Evolutionary conservation across 2,797 vertebrate species (phyloP).

Genomic region (Lerista edwardsae): DNA sequence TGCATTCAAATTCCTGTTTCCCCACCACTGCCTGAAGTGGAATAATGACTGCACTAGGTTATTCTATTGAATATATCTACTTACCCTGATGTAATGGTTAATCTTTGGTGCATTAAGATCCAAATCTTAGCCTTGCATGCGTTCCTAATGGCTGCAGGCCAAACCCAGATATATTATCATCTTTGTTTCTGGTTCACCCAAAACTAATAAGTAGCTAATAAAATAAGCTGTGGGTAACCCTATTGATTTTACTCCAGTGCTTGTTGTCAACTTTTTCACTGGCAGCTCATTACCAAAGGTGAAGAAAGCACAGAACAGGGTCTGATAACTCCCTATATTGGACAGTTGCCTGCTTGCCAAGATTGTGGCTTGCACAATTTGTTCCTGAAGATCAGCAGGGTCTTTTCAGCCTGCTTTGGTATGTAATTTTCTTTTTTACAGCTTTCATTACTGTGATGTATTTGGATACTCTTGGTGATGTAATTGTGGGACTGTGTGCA

Average conservation of each 20-base stretch:
- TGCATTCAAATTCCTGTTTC: background rate
- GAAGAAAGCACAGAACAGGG: slow-evolving; percentile 13
- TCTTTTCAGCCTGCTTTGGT: background rate
- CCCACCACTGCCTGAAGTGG: background rate
- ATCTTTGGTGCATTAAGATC: background rate
- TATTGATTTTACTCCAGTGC: background rate
- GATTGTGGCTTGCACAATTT: background rate
- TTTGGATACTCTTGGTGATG: background rate
- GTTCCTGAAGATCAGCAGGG: background rate
- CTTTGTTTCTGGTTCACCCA: background rate
- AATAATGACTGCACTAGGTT: background rate
- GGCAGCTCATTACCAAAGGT: background rate
- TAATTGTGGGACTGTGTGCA: background rate
- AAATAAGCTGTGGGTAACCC: background rate
- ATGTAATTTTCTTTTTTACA: background rate
- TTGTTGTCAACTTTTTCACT: slow-evolving; percentile 9
- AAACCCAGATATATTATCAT: background rate
- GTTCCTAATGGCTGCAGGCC: background rate
- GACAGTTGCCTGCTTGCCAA: background rate
- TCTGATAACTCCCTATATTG: background rate
- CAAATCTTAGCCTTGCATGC: background rate
- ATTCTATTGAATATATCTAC: background rate
- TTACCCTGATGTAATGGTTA: background rate
- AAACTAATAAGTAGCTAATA: background rate
- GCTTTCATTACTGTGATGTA: background rate